These are phyloP conservation scores for Bradypus variegatus DNA, from an alignment of 2,797 vertebrate species.

Conservation along the genomic window DNA sequence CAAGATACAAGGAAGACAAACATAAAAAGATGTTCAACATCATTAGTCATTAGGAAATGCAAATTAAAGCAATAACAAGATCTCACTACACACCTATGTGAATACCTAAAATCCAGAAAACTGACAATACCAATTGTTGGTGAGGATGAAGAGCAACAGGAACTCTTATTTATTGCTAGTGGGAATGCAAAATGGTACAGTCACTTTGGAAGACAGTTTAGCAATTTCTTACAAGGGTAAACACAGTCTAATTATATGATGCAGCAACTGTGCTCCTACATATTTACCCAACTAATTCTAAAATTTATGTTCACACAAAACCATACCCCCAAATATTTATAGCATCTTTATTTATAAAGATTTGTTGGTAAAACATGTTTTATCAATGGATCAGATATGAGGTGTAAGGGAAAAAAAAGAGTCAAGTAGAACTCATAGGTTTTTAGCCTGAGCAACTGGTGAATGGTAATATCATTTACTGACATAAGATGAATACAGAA, in stretches of 20 bases:
- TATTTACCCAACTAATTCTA: background rate
- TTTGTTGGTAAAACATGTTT: background rate
- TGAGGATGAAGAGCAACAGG: background rate
- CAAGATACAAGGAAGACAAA: background rate
- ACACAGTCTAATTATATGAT: background rate
- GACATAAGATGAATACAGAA: background rate
- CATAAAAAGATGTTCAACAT: background rate
- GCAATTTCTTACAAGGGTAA: background rate
- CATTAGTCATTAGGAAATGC: background rate
- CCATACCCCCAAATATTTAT: background rate
- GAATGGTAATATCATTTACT: background rate
- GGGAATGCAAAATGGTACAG: background rate
- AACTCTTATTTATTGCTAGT: background rate
- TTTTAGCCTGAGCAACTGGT: background rate
- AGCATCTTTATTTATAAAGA: background rate
- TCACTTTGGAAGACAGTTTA: background rate
- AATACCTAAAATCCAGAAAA: background rate
- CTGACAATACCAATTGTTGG: background rate
- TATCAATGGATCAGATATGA: background rate
- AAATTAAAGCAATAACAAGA: background rate
- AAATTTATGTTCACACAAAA: background rate
- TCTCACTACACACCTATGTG: background rate
- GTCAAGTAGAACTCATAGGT: background rate
- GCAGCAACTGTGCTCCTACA: background rate
- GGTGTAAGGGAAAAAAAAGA: background rate